These are phyloP conservation scores for Oscheius myriophilus DNA, from an alignment of 2,888 invertebrate species.

Conservation along the genomic window DNA sequence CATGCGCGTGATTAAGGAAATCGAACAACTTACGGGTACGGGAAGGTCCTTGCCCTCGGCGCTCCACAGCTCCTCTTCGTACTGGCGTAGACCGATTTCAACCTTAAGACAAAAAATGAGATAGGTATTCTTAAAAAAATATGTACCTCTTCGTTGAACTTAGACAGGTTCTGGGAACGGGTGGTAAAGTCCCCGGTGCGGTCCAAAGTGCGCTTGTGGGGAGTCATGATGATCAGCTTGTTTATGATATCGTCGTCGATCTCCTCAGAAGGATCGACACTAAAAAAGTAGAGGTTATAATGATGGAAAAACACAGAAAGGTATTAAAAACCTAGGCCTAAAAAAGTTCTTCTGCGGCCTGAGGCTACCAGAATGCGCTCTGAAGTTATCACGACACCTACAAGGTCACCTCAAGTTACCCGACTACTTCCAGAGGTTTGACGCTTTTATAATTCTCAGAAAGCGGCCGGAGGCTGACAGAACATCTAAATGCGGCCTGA, in stretches of 20 bases:
- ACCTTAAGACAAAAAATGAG: conserved; percentile 75
- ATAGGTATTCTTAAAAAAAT: too few species aligned
- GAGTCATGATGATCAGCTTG: conserved; percentile 88
- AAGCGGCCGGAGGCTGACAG: too few species aligned
- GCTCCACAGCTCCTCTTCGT: conserved; percentile 92
- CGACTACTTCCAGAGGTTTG: too few species aligned
- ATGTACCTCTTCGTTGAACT: conserved; percentile 89
- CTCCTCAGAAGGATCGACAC: conserved; percentile 73
- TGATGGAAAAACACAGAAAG: too few species aligned
- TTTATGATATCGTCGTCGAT: conserved; percentile 68
- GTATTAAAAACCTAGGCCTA: too few species aligned
- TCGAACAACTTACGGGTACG: conserved; percentile 39
- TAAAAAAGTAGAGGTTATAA: conserved; percentile 20
- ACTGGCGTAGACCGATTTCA: conserved; percentile 93
- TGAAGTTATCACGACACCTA: too few species aligned
- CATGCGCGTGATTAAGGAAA: conserved; percentile 20
- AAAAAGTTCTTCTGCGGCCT: too few species aligned
- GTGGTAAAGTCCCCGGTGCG: conserved; percentile 82
- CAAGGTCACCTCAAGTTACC: too few species aligned
- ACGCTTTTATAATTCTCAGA: too few species aligned
- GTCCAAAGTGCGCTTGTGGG: conserved; percentile 79
- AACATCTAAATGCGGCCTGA: too few species aligned
- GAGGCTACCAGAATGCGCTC: too few species aligned
- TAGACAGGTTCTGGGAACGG: conserved; percentile 91
- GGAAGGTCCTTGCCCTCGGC: conserved; percentile 47